Evolutionary conservation across 2,113 vertebrate species (phyloP).

Genomic region (Drymodes brunneopygia): DNA sequence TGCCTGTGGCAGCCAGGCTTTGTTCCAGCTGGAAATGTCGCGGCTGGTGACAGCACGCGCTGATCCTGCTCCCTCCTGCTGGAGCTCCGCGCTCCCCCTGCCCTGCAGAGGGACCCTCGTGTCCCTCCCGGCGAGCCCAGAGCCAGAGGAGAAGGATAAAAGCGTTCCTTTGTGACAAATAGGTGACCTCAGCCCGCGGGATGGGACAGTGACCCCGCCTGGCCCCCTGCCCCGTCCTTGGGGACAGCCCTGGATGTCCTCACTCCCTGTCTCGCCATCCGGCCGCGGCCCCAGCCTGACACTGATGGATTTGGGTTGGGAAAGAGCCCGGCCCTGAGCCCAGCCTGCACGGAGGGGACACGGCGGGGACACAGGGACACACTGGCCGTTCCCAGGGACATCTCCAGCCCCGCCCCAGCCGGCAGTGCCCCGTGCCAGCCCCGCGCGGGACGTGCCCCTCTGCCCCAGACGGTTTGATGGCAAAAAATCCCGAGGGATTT

Average conservation of each 20-base stretch:
- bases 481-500: background rate
- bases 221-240: background rate
- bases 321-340: background rate
- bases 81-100: accelerated
- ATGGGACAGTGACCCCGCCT: background rate
- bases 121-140: accelerated
- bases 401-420: background rate
- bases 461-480: background rate
- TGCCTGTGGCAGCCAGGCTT: background rate
- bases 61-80: background rate
- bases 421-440: accelerated
- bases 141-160: accelerated
- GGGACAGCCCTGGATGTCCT: background rate
- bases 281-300: background rate
- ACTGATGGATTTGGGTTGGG: background rate
- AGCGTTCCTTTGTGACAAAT: background rate
- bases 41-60: background rate
- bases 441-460: background rate
- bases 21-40: background rate
- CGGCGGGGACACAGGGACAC: background rate
- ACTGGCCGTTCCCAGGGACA: accelerated
- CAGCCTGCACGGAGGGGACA: background rate
- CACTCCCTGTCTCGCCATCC: accelerated
- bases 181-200: accelerated
- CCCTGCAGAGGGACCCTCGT: accelerated